Evolutionary conservation across 2,113 vertebrate genomes (phyloP), one percentile per base, ranked within the genome.

Genomic region (Limanda limanda): DNA sequence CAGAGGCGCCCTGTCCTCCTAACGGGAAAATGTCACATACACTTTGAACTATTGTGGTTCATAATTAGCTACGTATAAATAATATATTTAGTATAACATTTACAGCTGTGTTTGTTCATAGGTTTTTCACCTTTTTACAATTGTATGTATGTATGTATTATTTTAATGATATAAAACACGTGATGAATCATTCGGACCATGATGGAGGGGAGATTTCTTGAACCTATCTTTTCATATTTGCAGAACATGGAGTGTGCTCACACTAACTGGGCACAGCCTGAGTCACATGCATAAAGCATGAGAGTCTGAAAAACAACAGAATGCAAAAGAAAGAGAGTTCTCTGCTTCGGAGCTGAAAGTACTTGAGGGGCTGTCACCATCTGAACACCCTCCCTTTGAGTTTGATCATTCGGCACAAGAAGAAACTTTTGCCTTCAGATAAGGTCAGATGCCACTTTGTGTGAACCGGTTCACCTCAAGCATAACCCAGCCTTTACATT

Each of bases 31-130:
- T 74, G 55, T 80, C 82, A 92, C 85, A 86, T 83, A 76, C 57
- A 77, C 79, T 90, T 83, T 75, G 79, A 89, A 90, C 84, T 31
- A 83, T 91, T 24, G 60, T 66, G 14, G 40, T 2, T 12, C 1
- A 65, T 64, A 64, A 88, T 80, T 79, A 40, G 47, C 27, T 18
- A 17, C 57, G 24, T 45, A 55, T 35, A n/a, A 35, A 37, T 42
- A 59, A 20, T 74, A 5, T 24, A 35, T 37, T 1, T 40, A 51
- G 40, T 4, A 23, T 7, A 51, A n/a, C 37, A 59, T 23, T 24
- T 7, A 24, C 12, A 47, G 2, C 6, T 47, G 12, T 17, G 12
- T 47, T 47, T 47, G 2, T 47, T 13, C 20, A 31, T 7, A 31
- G 31, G 31, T 31, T 31, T 31, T 31, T 31, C 5, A 1, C 27